phyloP scores from a whole-genome alignment of 2,797 vertebrate genomes.

The Cephalopachus bancanus region DNA sequence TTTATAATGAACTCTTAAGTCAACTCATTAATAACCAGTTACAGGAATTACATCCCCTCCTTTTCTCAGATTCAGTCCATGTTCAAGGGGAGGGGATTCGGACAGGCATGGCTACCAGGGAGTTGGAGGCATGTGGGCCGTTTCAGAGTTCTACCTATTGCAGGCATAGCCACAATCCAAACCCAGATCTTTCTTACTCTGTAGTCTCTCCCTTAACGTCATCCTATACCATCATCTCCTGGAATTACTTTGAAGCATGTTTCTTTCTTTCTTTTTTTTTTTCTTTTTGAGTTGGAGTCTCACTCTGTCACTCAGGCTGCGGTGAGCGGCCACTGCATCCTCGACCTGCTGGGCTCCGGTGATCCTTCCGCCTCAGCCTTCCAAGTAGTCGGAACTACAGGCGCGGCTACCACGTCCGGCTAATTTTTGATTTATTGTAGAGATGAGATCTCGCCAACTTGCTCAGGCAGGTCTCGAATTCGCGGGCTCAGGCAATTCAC shows the following conservation, averaged over 20 bases:
- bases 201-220: constrained; percentile 3
- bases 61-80: background rate
- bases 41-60: background rate
- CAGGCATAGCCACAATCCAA: background rate
- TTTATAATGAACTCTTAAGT: background rate
- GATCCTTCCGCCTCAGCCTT: too few relatives aligned
- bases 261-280: background rate
- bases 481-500: too few relatives aligned
- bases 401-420: too few relatives aligned
- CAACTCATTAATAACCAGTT: background rate
- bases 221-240: background rate
- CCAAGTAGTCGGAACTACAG: too few relatives aligned
- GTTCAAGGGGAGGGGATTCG: background rate
- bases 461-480: too few relatives aligned
- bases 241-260: background rate
- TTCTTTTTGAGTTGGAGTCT: too few relatives aligned
- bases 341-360: too few relatives aligned
- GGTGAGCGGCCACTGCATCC: too few relatives aligned
- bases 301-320: too few relatives aligned
- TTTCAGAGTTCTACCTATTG: background rate
- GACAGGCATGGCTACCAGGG: background rate
- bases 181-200: background rate
- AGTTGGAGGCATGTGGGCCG: background rate
- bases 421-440: too few relatives aligned
- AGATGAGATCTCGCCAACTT: too few relatives aligned